These are phyloP conservation scores for Callosobruchus maculatus DNA, from an alignment of 2,888 invertebrate species.

Conservation along the genomic window DNA sequence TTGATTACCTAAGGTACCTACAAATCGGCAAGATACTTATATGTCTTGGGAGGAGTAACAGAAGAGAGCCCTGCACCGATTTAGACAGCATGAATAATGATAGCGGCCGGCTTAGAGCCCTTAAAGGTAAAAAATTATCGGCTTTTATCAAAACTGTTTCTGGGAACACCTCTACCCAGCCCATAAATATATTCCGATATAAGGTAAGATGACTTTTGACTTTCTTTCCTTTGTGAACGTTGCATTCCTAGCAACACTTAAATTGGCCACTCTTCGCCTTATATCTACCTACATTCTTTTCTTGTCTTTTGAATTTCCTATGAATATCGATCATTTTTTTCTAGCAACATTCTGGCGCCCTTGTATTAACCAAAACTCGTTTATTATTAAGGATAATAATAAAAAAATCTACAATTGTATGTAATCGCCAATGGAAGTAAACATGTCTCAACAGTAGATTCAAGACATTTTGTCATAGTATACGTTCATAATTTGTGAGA, in stretches of 20 bases:
- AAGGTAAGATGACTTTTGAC: background rate
- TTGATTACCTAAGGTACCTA: background rate
- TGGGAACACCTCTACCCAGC: background rate
- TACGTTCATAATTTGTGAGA: too few relatives aligned
- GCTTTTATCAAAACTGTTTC: background rate
- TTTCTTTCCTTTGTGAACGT: background rate
- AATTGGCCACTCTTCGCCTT: too few relatives aligned
- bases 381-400: too few relatives aligned
- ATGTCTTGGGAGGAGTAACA: background rate
- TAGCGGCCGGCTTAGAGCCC: background rate
- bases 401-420: too few relatives aligned
- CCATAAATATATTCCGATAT: background rate
- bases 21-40: background rate
- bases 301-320: too few relatives aligned
- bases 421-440: too few relatives aligned
- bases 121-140: background rate
- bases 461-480: too few relatives aligned
- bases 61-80: background rate
- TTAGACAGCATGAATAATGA: background rate
- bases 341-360: too few relatives aligned
- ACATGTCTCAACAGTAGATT: too few relatives aligned
- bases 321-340: too few relatives aligned
- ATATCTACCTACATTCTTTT: too few relatives aligned
- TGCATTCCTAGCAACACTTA: background rate
- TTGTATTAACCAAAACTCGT: too few relatives aligned